Percentiles rank a stretch among this genome's conserved stretches.
Conservation (phyloP, 2,113 vertebrate species). For the Ramphastos sulfuratus region DNA sequence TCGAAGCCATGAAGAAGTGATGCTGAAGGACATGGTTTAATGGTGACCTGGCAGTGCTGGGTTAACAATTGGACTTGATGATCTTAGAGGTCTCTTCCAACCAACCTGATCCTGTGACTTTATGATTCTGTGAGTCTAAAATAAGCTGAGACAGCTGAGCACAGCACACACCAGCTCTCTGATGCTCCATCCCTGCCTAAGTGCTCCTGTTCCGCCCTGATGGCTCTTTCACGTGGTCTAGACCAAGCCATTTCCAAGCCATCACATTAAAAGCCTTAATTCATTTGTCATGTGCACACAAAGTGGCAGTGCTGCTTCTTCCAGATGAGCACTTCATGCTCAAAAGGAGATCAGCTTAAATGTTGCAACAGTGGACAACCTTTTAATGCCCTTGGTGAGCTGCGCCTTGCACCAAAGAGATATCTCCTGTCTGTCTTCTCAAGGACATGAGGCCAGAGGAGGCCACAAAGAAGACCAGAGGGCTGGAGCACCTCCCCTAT, state of each 20-base stretch:
- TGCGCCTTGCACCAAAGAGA: neutral
- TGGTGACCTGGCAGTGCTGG: neutral
- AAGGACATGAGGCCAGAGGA: neutral
- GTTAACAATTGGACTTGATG: neutral
- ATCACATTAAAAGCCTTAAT: neutral
- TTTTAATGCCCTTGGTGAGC: neutral
- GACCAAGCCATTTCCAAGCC: neutral
- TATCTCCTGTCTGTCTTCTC: fast-evolving
- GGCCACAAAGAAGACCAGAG: too few species aligned
- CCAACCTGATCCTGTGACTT: neutral
- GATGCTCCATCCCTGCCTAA: neutral
- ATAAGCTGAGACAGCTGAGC: fast-evolving
- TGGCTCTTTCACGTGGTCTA: neutral
- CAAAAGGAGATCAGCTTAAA: neutral
- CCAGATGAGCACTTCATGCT: neutral
- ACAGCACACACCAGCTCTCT: fast-evolving
- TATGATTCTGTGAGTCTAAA: neutral
- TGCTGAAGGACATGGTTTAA: neutral
- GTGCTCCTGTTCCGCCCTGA: neutral
- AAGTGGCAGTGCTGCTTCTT: neutral
- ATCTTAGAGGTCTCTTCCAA: neutral
- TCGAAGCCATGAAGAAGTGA: neutral
- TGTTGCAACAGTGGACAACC: neutral
- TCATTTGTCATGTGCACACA: neutral
- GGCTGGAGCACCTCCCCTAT: too few species aligned